These are phyloP conservation scores for Macquaria australasica DNA, from an alignment of 2,113 vertebrate species.

Conservation along the genomic window DNA sequence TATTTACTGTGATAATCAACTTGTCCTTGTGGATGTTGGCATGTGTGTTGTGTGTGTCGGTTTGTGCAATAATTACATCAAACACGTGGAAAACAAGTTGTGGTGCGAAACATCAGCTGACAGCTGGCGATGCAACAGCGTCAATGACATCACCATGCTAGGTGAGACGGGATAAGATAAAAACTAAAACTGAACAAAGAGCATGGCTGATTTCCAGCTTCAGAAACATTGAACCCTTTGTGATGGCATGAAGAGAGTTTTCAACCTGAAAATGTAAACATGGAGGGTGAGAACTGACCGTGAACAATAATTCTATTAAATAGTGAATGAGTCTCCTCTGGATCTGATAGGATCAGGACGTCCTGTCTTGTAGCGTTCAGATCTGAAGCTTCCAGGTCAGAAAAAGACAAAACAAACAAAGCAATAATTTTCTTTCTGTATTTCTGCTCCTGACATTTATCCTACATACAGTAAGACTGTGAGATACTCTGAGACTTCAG, in stretches of 20 bases:
- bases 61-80: no score
- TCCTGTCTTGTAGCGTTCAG: no score
- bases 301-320: not conserved
- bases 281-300: not conserved
- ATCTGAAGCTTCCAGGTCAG: not conserved
- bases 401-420: no score
- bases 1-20: no score
- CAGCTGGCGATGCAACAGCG: not conserved
- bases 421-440: no score
- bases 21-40: no score
- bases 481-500: no score
- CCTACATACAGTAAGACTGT: no score
- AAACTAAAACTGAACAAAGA: slow-evolving; percentile 12
- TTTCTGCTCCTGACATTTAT: no score
- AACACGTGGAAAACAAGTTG: no score
- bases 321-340: not conserved
- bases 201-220: not conserved
- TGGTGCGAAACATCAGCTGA: not conserved
- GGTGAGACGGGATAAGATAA: not conserved
- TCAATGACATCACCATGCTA: not conserved
- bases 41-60: no score
- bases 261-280: not conserved
- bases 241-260: not conserved
- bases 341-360: no score
- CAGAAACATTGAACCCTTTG: not conserved